Base-by-base conservation (phyloP, 2,888 invertebrate genomes). In the Eilema griseolum region DNA sequence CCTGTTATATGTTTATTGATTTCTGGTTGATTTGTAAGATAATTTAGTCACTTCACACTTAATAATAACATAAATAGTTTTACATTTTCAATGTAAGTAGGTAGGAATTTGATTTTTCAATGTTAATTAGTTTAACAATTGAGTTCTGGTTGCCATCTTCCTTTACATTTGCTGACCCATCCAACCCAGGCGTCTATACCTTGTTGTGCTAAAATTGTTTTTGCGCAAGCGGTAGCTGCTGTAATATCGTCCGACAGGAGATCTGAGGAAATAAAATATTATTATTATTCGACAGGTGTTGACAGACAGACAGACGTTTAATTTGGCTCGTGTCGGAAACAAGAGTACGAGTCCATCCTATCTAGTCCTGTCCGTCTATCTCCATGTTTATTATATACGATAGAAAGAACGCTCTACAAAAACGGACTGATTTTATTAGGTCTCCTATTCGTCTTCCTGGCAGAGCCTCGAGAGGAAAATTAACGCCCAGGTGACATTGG, bases 131-230 rank as follows among this genome's bases (percentile, higher is more conserved):
- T 23, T 61, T 75, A 83, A 56, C 76, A 68, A 8, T 61, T 23
- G 20, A 79, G 71, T 28, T 72, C 79, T 20, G 84, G 83, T 14
- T 81, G 63, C 0, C 69, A 33, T 61, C 76, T 78, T 16, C 83
- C 79, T 60, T 82, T 74, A 67, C 87, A 87, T 57, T 85, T 63
- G 65, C 52, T 59, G 11, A 52, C 63, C 74, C 74, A 74, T 5
- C 67, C 71, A 33, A 33, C 31, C 74, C 74, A 74, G 23, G 74
- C 74, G 20, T 56, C 33, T 1, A 74, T 71, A 28, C 74, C 74
- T 57, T 74, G 71, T 60, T 72, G 66, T 33, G 61, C 69, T 68
- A 72, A 66, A n/a, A 74, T 41, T n/a, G n/a, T 70, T 56, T 70
- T 70, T 3, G 70, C 72, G 26, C 74, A 74, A 14, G 59, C 31